These are phyloP conservation scores for Tiliacea citrago DNA, from an alignment of 2,888 invertebrate species.

Conservation along the genomic window DNA sequence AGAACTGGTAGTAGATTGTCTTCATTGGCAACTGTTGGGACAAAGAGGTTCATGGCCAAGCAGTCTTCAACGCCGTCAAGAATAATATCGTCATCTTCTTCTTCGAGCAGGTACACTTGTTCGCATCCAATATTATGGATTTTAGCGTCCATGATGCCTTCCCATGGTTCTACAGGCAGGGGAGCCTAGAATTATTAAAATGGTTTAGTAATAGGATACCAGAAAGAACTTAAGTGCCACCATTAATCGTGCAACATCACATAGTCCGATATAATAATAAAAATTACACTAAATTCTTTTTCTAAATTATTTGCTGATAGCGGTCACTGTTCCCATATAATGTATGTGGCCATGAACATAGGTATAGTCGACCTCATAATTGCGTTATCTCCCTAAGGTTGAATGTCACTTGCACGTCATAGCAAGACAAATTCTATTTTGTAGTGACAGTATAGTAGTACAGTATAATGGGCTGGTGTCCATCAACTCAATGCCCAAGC, in stretches of 20 bases:
- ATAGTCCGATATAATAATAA: too few relatives aligned
- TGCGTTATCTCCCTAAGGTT: background rate
- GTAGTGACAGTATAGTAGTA: too few relatives aligned
- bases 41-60: constrained; percentile 78
- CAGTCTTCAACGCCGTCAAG: constrained; percentile 83
- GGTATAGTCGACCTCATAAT: background rate
- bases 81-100: constrained; percentile 72
- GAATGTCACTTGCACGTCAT: background rate
- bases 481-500: too few relatives aligned
- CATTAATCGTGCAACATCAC: background rate
- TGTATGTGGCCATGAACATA: background rate
- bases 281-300: too few relatives aligned
- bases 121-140: constrained; percentile 74
- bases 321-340: background rate
- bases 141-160: constrained; percentile 74
- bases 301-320: background rate
- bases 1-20: constrained; percentile 82
- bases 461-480: too few relatives aligned
- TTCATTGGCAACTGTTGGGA: constrained; percentile 79
- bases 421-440: background rate
- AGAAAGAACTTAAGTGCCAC: accelerated
- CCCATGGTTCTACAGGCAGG: constrained; percentile 80
- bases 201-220: accelerated
- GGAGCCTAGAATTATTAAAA: constrained; percentile 78
- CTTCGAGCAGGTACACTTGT: constrained; percentile 79